Conservation (phyloP, 2,797 vertebrate genomes). For the Taeniopygia guttata region DNA sequence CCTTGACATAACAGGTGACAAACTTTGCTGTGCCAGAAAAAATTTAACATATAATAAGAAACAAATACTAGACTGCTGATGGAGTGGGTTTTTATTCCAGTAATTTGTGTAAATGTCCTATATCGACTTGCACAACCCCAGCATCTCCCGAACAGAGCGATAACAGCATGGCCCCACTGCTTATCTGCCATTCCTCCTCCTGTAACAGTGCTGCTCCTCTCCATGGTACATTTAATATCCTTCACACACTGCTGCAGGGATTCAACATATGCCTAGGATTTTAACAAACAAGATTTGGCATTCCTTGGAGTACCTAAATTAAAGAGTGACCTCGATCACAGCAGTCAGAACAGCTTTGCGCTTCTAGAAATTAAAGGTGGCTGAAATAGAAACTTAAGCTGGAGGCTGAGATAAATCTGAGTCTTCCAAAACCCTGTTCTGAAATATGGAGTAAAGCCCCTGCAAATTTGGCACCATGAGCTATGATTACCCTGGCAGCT, state of each 20-base stretch:
- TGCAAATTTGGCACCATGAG: constrained; percentile 1
- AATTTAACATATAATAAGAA: constrained; percentile 43
- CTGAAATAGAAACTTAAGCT: constrained; percentile 28
- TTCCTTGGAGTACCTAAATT: background rate
- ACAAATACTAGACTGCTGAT: constrained; percentile 63
- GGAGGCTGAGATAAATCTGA: background rate
- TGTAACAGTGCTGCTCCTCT: background rate
- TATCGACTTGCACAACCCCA: background rate
- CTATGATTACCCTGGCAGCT: background rate
- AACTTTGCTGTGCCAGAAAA: constrained; percentile 26
- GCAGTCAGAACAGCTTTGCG: background rate
- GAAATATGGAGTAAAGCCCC: background rate
- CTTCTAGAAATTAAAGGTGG: background rate
- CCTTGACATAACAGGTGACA: constrained; percentile 61
- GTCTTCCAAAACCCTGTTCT: background rate
- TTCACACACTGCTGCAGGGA: background rate
- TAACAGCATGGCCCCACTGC: background rate
- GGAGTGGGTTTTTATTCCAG: constrained; percentile 40
- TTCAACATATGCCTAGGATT: background rate
- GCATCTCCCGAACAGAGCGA: background rate
- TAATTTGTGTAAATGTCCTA: background rate
- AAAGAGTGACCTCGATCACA: constrained; percentile 3
- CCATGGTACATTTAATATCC: background rate
- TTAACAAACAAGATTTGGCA: background rate
- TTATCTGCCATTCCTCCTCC: constrained; percentile 15